phyloP scores from a whole-genome alignment of 2,888 invertebrate genomes.

The Pterostichus madidus region DNA sequence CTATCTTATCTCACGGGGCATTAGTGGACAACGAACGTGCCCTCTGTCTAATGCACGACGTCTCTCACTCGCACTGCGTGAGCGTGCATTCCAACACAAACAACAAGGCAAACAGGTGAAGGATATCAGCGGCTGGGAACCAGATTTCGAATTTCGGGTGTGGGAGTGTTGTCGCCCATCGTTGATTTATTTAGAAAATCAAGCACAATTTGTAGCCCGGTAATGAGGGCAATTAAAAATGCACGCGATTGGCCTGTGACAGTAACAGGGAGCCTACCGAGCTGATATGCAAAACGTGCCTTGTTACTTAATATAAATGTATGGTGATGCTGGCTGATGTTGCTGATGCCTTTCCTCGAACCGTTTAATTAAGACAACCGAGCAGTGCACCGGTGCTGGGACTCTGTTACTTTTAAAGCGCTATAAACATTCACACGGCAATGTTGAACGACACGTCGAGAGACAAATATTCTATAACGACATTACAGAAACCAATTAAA shows the following conservation, averaged over 20 bases:
- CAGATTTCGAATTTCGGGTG: slow-evolving; percentile 25
- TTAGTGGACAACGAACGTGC: slow-evolving; percentile 51
- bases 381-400: background rate
- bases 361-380: slow-evolving; percentile 58
- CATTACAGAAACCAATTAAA: slow-evolving; percentile 66
- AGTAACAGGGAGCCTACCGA: background rate
- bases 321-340: background rate
- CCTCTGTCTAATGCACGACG: slow-evolving; percentile 39
- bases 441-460: slow-evolving; percentile 60
- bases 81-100: slow-evolving; percentile 10
- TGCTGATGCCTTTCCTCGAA: slow-evolving; percentile 49
- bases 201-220: slow-evolving; percentile 58
- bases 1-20: slow-evolving; percentile 52
- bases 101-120: slow-evolving; percentile 44
- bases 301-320: slow-evolving; percentile 18
- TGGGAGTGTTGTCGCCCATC: slow-evolving; percentile 31
- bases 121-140: slow-evolving; percentile 8
- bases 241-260: background rate
- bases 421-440: slow-evolving; percentile 54
- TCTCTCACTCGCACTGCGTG: slow-evolving; percentile 16
- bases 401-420: slow-evolving; percentile 63
- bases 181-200: slow-evolving; percentile 62
- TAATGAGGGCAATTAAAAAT: slow-evolving; percentile 62
- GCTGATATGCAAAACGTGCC: slow-evolving; percentile 57
- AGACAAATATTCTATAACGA: slow-evolving; percentile 66